phyloP scores from a whole-genome alignment of 2,888 invertebrate genomes.

The Melinopterus prodromus region DNA sequence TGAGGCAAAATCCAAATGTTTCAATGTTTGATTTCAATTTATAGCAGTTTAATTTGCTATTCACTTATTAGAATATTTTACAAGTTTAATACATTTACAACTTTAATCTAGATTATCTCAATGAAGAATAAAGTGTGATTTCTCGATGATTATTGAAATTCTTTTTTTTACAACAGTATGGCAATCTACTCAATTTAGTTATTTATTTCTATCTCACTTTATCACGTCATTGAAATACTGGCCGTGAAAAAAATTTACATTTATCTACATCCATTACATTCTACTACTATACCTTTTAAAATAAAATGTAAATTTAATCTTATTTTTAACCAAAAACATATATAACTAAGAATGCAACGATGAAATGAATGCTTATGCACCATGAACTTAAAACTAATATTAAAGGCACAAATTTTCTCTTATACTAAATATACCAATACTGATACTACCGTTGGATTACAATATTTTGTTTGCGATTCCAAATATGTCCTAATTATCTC shows the following conservation, averaged over 20 bases:
- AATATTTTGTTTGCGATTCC: background rate
- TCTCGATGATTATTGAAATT: background rate
- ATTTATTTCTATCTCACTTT: slow-evolving; percentile 24
- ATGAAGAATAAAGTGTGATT: background rate
- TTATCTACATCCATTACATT: slow-evolving; percentile 17
- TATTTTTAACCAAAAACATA: background rate
- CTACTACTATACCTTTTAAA: background rate
- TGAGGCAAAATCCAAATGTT: background rate
- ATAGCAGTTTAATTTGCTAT: no score
- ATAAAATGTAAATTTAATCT: background rate
- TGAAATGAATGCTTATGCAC: slow-evolving; percentile 27
- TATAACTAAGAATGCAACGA: slow-evolving; percentile 12
- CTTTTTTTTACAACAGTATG: no score
- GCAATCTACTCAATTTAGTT: slow-evolving; percentile 1
- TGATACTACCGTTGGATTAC: slow-evolving; percentile 34
- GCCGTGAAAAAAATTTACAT: slow-evolving; percentile 27
- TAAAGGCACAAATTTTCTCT: slow-evolving; percentile 56
- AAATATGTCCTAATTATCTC: background rate
- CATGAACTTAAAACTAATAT: slow-evolving; percentile 50
- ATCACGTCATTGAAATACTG: slow-evolving; percentile 13
- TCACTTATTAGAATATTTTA: background rate
- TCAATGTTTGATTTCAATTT: background rate
- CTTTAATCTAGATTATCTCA: background rate
- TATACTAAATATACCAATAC: slow-evolving; percentile 51
- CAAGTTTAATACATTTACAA: background rate